Evolutionary conservation across 2,888 invertebrate genomes (phyloP).

Genomic region (Dendrolimus houi): DNA sequence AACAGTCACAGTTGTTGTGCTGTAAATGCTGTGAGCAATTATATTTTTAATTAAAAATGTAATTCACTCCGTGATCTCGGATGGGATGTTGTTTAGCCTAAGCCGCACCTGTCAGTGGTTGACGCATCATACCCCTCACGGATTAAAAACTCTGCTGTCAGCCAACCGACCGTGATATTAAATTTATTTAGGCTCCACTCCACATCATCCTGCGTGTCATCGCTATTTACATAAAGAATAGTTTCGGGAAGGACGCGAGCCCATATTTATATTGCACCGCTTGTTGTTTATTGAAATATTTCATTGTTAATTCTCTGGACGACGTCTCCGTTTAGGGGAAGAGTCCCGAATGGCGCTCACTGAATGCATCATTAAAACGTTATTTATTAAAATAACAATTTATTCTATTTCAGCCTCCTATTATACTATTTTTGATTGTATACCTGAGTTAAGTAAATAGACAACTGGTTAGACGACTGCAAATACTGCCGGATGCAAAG

Average conservation of each 20-base stretch:
- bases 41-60: constrained; percentile 38
- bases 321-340: constrained; percentile 50
- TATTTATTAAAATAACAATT: constrained; percentile 68
- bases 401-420: constrained; percentile 24
- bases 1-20: no score
- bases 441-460: constrained; percentile 34
- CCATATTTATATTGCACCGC: constrained; percentile 64
- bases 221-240: constrained; percentile 69
- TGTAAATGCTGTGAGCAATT: constrained; percentile 9
- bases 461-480: constrained; percentile 29
- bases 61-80: constrained; percentile 36
- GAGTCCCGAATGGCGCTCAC: constrained; percentile 42
- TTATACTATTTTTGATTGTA: constrained; percentile 26
- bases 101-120: constrained; percentile 39
- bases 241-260: constrained; percentile 58
- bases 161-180: constrained; percentile 58
- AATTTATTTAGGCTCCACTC: constrained; percentile 70
- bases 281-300: constrained; percentile 69
- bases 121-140: constrained; percentile 42
- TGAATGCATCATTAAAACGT: constrained; percentile 55
- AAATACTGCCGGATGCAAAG: constrained; percentile 46
- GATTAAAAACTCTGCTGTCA: constrained; percentile 51
- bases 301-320: constrained; percentile 68
- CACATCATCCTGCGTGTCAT: constrained; percentile 57
- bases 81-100: constrained; percentile 30